Evolutionary conservation across 1,140 invertebrate species (phyloP), one percentile per base, ranked within the genome.

Genomic region (Nephila pilipes): DNA sequence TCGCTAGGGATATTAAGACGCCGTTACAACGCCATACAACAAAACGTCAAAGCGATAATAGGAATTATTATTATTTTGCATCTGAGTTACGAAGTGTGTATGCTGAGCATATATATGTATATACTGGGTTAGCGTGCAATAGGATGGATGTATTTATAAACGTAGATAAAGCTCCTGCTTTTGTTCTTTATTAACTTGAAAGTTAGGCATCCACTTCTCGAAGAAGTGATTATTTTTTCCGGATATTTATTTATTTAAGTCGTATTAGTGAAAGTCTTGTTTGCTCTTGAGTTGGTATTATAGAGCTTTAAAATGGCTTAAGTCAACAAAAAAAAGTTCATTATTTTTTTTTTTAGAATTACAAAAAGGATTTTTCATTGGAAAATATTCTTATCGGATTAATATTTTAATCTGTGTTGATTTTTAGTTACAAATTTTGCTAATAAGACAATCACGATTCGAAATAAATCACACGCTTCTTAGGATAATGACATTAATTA

Each of bases 61-160:
- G 89, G 89, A 91, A 91, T 91, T 91, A 91, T 91, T 91, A 91
- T 91, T 90, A 79, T 38, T 91, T 79, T 80, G 65, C 32, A 58
- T 87, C 58, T 22, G 38, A n/a, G 81, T 57, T 83, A 55, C 54
- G 81, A 83, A 83, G 38, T 83, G 81, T 25, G 81, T 55, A 57
- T 83, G 32, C 14, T 20, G 4, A 14, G 32, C 29, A 75, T 75
- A 32, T 16, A 60, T 60, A 60, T 60, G 16, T 22, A 79, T 6
- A 20, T 2, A 32, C 12, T n/a, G n/a, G 46, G 16, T 16, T 22
- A 83, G 32, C n/a, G 46, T 83, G n/a, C 81, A 16, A 46, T 55
- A 16, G 38, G 38, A 55, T 57, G 46, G n/a, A 83, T 55, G 81
- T 36, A 87, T 87, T 58, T 32, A 55, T 63, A 63, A 60, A 58